A percentile compares a stretch with the other conserved stretches of the same genome.
These are phyloP conservation scores for Hypocryptadius cinnamomeus DNA, from an alignment of 2,113 vertebrate genomes.

Conservation along the genomic window DNA sequence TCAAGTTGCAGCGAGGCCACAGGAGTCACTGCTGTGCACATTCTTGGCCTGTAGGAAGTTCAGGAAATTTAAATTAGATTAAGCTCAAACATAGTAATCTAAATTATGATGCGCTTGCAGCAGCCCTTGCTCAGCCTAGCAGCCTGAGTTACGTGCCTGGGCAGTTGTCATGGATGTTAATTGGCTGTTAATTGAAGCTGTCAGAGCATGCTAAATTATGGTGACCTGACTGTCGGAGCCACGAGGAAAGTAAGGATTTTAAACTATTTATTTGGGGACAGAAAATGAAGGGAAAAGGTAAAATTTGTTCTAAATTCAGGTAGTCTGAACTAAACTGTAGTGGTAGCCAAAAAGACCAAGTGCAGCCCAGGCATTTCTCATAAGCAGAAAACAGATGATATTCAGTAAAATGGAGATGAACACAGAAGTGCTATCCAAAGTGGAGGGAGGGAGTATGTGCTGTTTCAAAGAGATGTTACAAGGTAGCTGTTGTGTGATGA, in stretches of 20 bases:
- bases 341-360: background rate
- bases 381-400: background rate
- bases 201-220: background rate
- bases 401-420: background rate
- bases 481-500: background rate
- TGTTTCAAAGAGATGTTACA: background rate
- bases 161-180: background rate
- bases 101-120: background rate
- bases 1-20: fast-evolving
- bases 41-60: background rate
- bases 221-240: background rate
- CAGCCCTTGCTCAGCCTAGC: background rate
- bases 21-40: background rate
- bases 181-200: background rate
- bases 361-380: background rate
- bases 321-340: background rate
- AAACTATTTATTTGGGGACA: background rate
- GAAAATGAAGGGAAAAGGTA: background rate
- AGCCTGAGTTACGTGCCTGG: background rate
- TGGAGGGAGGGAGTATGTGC: background rate
- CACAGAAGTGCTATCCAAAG: fast-evolving
- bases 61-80: background rate
- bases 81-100: background rate
- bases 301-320: background rate
- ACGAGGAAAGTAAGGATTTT: background rate